Conservation (phyloP, 2,888 invertebrate species). For the Pollenia amentaria region DNA sequence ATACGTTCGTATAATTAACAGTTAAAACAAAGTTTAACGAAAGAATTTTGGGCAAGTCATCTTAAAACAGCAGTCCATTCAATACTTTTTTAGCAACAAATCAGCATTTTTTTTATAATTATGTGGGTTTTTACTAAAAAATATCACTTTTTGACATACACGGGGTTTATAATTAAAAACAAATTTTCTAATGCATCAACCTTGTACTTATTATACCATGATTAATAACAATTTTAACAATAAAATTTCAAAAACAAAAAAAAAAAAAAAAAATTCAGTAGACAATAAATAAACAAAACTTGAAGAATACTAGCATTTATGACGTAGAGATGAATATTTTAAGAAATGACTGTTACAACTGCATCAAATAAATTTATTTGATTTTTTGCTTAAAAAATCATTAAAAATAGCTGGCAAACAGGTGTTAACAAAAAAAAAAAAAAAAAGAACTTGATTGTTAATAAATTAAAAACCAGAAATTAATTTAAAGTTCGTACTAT, state of each 20-base stretch:
- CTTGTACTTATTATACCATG: too few relatives aligned
- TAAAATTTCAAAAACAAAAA: constrained; percentile 5
- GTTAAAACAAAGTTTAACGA: too few relatives aligned
- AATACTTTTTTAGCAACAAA: too few relatives aligned
- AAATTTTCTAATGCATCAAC: too few relatives aligned
- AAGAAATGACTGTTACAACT: background rate
- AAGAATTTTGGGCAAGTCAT: too few relatives aligned
- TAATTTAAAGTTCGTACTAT: background rate
- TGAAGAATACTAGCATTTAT: constrained; percentile 23
- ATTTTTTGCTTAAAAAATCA: background rate
- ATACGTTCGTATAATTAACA: too few relatives aligned
- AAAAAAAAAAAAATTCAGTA: constrained; percentile 62
- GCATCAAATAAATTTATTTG: background rate
- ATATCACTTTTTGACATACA: too few relatives aligned
- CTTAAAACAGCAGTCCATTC: too few relatives aligned
- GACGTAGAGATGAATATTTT: background rate
- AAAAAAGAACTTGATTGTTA: constrained; percentile 7
- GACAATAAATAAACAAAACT: constrained; percentile 40
- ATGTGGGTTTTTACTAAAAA: too few relatives aligned
- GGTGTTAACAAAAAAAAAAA: background rate
- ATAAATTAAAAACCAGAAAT: constrained; percentile 17
- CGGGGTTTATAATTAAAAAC: too few relatives aligned
- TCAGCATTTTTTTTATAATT: too few relatives aligned
- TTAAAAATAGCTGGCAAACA: background rate
- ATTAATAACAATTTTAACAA: background rate